phyloP scores from a whole-genome alignment of 2,113 vertebrate genomes.

The Tragelaphus scriptus region DNA sequence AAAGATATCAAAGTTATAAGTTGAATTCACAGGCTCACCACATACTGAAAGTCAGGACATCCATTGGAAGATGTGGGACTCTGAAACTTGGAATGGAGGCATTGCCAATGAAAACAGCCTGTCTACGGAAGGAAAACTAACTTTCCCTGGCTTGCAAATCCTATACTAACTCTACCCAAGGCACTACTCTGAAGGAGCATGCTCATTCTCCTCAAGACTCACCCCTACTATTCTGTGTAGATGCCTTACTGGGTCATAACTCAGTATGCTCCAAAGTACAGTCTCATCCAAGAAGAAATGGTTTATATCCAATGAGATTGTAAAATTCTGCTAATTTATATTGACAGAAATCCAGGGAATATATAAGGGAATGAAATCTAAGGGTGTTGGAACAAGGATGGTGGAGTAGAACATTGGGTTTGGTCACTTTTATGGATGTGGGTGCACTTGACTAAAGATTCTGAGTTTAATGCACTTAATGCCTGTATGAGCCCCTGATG shows the following conservation, averaged over 20 bases:
- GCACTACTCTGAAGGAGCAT: not conserved
- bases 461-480: not conserved
- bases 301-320: not conserved
- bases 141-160: not conserved
- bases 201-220: not conserved
- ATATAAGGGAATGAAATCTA: not conserved
- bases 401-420: not conserved
- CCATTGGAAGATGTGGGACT: not conserved
- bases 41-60: not conserved
- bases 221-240: not conserved
- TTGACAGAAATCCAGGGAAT: not conserved
- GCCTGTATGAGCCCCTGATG: not conserved
- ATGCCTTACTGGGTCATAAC: not conserved
- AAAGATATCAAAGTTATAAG: not conserved
- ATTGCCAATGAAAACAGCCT: not conserved
- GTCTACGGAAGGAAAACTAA: not conserved
- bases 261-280: not conserved
- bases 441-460: not conserved
- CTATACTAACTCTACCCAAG: not conserved
- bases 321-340: not conserved
- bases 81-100: not conserved
- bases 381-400: not conserved
- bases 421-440: not conserved
- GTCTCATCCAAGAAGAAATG: not conserved
- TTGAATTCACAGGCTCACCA: not conserved